A percentile compares a stretch with the other conserved stretches of the same genome.
Evolutionary conservation across 2,797 vertebrate species (phyloP).

Genomic region (Rachycentron canadum): DNA sequence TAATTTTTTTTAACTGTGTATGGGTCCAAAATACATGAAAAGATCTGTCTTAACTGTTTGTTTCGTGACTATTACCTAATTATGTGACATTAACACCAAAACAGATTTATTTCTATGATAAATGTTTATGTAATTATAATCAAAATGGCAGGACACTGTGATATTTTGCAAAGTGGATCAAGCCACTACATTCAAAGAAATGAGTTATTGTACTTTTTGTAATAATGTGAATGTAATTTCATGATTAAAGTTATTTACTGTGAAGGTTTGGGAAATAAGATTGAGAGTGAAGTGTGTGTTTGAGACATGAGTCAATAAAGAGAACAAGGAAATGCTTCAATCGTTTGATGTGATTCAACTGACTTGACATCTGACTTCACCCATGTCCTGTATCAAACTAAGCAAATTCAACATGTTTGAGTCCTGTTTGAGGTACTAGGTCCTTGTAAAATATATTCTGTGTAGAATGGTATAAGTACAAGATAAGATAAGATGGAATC

Average conservation of each 20-base stretch:
- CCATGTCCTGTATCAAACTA: neutral
- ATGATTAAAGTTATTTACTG: conserved; percentile 37
- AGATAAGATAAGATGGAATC: too few species aligned
- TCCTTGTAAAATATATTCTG: too few species aligned
- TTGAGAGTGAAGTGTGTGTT: conserved; percentile 17
- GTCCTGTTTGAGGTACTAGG: neutral
- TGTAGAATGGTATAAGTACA: too few species aligned
- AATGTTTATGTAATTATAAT: conserved; percentile 30
- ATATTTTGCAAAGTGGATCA: conserved; percentile 40
- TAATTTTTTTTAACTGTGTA: conserved; percentile 25
- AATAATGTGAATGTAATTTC: conserved; percentile 32
- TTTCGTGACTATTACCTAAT: neutral
- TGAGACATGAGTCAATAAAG: conserved; percentile 76
- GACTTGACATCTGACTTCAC: neutral
- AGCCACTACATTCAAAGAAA: conserved; percentile 34
- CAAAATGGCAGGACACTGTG: conserved; percentile 24
- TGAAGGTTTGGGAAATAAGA: conserved; percentile 23
- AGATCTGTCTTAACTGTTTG: conserved; percentile 4
- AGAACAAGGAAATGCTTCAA: conserved; percentile 43
- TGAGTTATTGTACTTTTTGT: conserved; percentile 29
- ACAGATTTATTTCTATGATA: conserved; percentile 3
- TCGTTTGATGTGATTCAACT: conserved; percentile 1
- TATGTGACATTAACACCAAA: conserved; percentile 38
- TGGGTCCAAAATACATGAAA: conserved; percentile 62
- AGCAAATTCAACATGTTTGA: neutral